These are phyloP conservation scores for Oxyura jamaicensis DNA, from an alignment of 2,113 vertebrate genomes.

Conservation along the genomic window DNA sequence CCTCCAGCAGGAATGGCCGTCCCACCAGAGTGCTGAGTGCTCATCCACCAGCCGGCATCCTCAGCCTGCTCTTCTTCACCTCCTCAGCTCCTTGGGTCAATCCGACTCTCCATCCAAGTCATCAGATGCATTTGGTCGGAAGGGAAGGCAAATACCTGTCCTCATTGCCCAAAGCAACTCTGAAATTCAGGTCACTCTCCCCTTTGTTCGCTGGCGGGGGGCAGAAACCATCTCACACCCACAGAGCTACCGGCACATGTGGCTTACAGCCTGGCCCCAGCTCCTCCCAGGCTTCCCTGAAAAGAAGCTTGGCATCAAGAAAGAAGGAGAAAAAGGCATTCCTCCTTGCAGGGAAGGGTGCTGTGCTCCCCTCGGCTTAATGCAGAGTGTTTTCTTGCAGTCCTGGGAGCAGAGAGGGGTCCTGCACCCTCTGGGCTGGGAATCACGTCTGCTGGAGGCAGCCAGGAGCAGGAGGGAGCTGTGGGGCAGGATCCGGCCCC, in stretches of 20 bases:
- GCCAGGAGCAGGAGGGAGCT: not conserved
- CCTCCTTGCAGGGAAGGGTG: not conserved
- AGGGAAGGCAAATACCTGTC: not conserved
- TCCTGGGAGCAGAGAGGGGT: not conserved
- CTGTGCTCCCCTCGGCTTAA: not conserved
- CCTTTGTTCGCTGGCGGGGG: accelerated
- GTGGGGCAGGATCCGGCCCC: not conserved
- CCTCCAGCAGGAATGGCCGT: not conserved
- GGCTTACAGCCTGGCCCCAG: too few species aligned
- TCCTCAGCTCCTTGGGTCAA: accelerated
- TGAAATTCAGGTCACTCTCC: accelerated
- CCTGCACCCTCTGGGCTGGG: not conserved
- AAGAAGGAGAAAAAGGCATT: accelerated
- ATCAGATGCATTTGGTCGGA: accelerated
- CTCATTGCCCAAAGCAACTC: accelerated
- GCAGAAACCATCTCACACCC: not conserved
- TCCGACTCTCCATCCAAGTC: accelerated
- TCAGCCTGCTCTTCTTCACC: not conserved
- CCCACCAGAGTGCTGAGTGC: not conserved
- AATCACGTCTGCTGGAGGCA: too few species aligned
- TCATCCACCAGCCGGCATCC: not conserved
- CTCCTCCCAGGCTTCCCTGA: accelerated
- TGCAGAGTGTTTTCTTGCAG: not conserved
- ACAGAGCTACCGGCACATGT: too few species aligned
- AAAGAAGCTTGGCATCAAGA: not conserved